Base-by-base conservation (phyloP, 2,797 vertebrate genomes). In the Peromyscus eremicus region DNA sequence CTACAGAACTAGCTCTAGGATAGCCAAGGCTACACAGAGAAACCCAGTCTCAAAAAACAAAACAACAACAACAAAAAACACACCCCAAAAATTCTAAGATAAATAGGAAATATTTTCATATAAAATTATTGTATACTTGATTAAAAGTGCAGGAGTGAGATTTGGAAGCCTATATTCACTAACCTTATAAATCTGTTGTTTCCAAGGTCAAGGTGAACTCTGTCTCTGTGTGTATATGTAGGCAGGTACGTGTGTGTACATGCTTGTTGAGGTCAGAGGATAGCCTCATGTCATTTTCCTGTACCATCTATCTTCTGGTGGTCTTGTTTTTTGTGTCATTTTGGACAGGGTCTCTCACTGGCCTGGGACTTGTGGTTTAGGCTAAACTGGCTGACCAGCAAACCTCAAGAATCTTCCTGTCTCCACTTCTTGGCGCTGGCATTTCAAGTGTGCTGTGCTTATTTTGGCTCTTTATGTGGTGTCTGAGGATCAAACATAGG, bases 51-150 rank as follows among this genome's bases (percentile, higher is more conserved):
- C 27, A 32, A 66, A 66, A n/a, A 68, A 68, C n/a, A 14, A 12
- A 66, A 68, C 4, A 32, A 68, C 62, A 64, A 64, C 25, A 64
- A 27, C 62, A 64, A 64, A 16, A 62, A 64, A 7, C 49, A 32
- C 29, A 34, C 12, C 4, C 29, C 34, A 66, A 68, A n/a, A 40
- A 60, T 57, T 52, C 11, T 81, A 57, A 34, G 34, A 60, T 64
- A 92, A 86, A 76, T 64, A 49, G 25, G 29, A 86, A 76, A 57
- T 84, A 68, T 49, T 70, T 70, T 89, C 92, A 70, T 93, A 19
- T n/a, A 73, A 46, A 71, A 88, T 94, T 86, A 70, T 79, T 12
- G 83, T 84, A 11, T 11, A 66, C 10, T 95, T 92, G 82, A 43
- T 82, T 62, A 86, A 64, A 94, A 91, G 52, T 32, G 5, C 29